Conservation (phyloP, 1,140 invertebrate genomes). For the Vollenhovia emeryi region DNA sequence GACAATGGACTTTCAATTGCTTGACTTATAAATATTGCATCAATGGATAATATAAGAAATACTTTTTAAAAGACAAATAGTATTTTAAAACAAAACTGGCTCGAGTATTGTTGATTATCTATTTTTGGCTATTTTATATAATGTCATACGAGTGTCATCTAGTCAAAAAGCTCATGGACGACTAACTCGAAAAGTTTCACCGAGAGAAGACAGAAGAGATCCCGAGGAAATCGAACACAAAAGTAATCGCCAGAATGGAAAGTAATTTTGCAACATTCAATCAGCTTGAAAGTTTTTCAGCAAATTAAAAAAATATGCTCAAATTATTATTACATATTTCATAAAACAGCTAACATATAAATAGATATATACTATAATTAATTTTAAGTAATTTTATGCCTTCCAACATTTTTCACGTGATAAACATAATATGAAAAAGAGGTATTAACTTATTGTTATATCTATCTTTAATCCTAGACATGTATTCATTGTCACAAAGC, state of each 20-base stretch:
- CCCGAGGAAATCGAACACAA: not conserved
- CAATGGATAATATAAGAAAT: not conserved
- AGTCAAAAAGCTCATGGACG: conserved; percentile 79
- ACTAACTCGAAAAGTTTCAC: conserved; percentile 77
- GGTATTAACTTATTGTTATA: not conserved
- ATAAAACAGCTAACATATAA: not conserved
- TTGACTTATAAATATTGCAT: not conserved
- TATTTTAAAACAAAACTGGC: not conserved
- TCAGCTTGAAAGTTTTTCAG: not conserved
- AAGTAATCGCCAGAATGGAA: not conserved
- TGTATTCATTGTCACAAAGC: not conserved
- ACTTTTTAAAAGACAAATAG: not conserved
- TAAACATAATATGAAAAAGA: not conserved
- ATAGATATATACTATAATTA: not conserved
- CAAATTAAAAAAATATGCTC: not conserved
- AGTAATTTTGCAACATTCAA: conserved; percentile 13
- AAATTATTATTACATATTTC: not conserved
- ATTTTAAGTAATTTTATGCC: not conserved
- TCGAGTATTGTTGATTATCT: conserved; percentile 19
- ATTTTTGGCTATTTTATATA: conserved; percentile 25
- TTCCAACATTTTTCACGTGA: not conserved
- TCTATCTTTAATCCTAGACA: not conserved
- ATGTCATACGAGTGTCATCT: conserved; percentile 78
- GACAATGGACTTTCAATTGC: not conserved
- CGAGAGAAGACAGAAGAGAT: not conserved